Evolutionary conservation across 2,888 invertebrate species (phyloP).

Genomic region (Julus scandinavius): DNA sequence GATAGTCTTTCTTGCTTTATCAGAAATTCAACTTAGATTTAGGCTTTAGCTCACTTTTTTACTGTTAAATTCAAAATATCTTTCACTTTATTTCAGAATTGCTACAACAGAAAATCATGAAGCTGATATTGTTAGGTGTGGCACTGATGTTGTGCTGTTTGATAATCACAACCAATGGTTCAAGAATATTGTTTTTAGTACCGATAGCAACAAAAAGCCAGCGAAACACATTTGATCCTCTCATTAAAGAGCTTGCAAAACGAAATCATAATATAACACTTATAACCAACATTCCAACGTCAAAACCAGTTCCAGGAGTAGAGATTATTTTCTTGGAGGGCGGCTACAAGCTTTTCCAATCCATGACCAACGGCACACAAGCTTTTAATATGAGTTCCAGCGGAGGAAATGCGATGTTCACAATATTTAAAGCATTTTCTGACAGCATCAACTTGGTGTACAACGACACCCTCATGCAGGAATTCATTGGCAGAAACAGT

Average conservation of each 20-base stretch:
- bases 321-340: neutral
- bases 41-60: no score
- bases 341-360: neutral
- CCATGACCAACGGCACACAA: neutral
- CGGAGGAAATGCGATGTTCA: neutral
- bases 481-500: neutral
- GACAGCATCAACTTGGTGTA: neutral
- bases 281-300: neutral
- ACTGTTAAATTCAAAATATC: no score
- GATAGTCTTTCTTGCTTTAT: no score
- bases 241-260: neutral
- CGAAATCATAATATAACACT: neutral
- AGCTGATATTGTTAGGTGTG: neutral
- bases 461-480: neutral
- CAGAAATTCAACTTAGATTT: no score
- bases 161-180: neutral
- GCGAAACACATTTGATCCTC: neutral
- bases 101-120: neutral
- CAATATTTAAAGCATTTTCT: neutral
- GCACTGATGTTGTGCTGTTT: neutral
- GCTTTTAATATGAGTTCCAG: neutral
- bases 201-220: conserved; percentile 19
- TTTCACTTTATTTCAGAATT: no score
- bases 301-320: conserved; percentile 15
- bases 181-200: neutral